A percentile compares a stretch with the other conserved stretches of the same genome.
These are phyloP conservation scores for Phenganax subtilis DNA, from an alignment of 92 coral and sea anemone species.

Conservation along the genomic window DNA sequence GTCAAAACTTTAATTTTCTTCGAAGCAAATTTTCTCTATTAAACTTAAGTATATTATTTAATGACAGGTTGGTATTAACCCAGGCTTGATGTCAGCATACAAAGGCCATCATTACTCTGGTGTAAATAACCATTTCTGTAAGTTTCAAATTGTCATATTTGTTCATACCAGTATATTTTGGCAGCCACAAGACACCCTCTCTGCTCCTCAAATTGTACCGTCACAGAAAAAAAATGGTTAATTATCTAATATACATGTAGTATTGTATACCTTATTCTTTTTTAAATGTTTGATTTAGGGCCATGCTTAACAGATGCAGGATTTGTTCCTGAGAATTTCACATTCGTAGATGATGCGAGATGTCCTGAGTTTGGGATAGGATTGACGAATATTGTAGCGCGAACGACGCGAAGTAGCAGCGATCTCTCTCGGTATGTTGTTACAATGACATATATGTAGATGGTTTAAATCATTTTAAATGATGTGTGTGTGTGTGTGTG, in stretches of 20 bases:
- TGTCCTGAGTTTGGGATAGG: slow-evolving; percentile 84
- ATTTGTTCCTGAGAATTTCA: slow-evolving; percentile 64
- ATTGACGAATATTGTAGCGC: slow-evolving; percentile 85
- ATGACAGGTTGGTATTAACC: slow-evolving; percentile 84
- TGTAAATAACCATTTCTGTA: slow-evolving; percentile 93
- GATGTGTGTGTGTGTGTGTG: too few species aligned
- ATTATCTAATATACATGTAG: too few species aligned
- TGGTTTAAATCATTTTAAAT: too few species aligned
- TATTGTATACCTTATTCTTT: neutral
- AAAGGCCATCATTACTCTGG: slow-evolving; percentile 96
- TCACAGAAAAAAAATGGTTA: too few species aligned
- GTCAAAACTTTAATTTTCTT: neutral
- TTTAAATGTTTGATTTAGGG: slow-evolving; percentile 49
- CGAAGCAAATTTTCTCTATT: neutral
- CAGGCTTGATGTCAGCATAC: slow-evolving; percentile 91
- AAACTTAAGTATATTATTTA: neutral
- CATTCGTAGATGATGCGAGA: slow-evolving; percentile 64
- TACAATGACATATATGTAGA: too few species aligned
- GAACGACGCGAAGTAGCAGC: slow-evolving; percentile 90
- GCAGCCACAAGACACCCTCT: too few species aligned
- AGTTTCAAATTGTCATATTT: slow-evolving; percentile 21
- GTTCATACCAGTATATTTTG: too few species aligned
- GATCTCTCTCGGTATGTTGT: slow-evolving; percentile 69
- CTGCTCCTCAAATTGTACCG: too few species aligned
- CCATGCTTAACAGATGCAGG: slow-evolving; percentile 84